Evolutionary conservation across 2,888 invertebrate species (phyloP), one percentile per base, ranked within the genome.

Genomic region (Eudasyphora cyanicolor): DNA sequence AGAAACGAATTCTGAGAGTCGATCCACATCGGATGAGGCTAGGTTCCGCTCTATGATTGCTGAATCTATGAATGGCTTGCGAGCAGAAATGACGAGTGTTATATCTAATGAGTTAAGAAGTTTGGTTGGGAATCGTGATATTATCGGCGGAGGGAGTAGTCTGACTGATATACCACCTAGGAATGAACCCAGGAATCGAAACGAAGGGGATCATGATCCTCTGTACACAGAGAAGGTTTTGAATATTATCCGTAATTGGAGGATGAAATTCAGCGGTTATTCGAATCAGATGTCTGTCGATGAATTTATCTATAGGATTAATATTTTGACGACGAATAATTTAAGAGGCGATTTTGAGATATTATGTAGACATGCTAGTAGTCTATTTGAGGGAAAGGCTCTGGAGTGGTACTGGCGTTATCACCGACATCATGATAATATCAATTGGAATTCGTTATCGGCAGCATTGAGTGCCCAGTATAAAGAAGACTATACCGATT

Each of bases 271-370:
- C 21, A 10, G 51, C 5, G 71, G 45, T 42, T 64, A 17, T 76
- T 17, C 76, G 42, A 64, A 76, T 19, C 54, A 81, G 24, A 57
- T 81, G 35, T 57, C 76, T 7, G 76, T 77, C 1, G 81, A 82
- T 14, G 81, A 82, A 14, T 82, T 76, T 67, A 32, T 71, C 12
- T 45, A 45, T 54, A 12, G 45, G 12, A 57, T 71, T 57, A 35
- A 42, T 12, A 54, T 69, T 19, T n/a, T 76, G 12, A 69, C 69
- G 2, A 17, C 29, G n/a, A 60, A 29, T 29, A 75, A 42, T 45
- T 21, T 62, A 29, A 21, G 12, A 12, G 49, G 62, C 2, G 29
- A 75, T 19, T 62, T 62, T 62, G n/a, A 75, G 12, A 7, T 29
- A 2, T 29, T 75, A 12, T 60, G 75, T 62, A 19, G 29, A 6